Evolutionary conservation across 1,140 invertebrate species (phyloP).

Genomic region (Sinella curviseta): DNA sequence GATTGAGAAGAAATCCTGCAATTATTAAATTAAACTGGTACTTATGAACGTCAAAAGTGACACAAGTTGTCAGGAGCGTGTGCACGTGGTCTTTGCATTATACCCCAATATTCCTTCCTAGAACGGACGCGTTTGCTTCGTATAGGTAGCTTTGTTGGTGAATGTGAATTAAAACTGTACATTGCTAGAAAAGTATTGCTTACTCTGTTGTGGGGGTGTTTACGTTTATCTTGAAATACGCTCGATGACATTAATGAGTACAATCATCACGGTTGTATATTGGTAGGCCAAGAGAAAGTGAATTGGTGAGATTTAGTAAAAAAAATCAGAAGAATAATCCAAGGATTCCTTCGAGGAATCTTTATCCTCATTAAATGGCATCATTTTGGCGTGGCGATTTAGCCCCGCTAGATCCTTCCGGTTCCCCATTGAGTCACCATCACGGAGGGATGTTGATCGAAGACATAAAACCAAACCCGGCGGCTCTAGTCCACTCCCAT

Average conservation of each 20-base stretch:
- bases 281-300: neutral
- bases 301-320: neutral
- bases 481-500: slow-evolving; percentile 44
- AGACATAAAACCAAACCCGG: slow-evolving; percentile 42
- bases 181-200: no score
- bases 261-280: neutral
- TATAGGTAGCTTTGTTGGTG: no score
- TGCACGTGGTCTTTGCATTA: neutral
- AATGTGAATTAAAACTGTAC: no score
- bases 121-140: no score
- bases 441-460: slow-evolving; percentile 47
- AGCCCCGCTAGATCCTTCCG: slow-evolving; percentile 42
- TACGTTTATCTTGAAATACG: neutral
- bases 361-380: slow-evolving; percentile 29
- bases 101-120: neutral
- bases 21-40: no score
- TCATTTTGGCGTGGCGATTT: slow-evolving; percentile 48
- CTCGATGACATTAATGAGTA: neutral
- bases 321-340: neutral
- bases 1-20: no score
- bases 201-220: no score
- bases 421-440: slow-evolving; percentile 43
- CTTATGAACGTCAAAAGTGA: no score
- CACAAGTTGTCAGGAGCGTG: neutral
- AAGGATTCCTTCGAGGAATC: slow-evolving; percentile 9